Percentiles rank a stretch among this genome's conserved stretches.
Conservation (phyloP, 2,113 vertebrate genomes). For the Alexandromys fortis region DNA sequence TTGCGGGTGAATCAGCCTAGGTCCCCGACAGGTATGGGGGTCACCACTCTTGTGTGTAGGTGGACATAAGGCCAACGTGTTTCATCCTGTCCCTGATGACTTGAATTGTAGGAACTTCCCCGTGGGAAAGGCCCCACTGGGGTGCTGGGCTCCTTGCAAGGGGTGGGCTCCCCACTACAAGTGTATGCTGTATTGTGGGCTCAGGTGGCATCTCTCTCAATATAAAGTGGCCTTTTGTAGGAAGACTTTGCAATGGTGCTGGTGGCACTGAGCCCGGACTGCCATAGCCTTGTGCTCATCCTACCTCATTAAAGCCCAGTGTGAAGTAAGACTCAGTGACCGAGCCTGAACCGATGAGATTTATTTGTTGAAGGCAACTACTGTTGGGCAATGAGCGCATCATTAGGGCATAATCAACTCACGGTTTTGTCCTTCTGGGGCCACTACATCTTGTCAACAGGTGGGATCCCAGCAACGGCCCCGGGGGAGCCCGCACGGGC, state of each 20-base stretch:
- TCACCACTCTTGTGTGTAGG: not conserved
- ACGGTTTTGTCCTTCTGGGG: not conserved
- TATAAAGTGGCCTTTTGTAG: not conserved
- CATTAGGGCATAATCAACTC: constrained; percentile 24
- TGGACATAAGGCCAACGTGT: not conserved
- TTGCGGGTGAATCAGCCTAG: not conserved
- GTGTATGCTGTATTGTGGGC: not conserved
- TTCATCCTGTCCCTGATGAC: not conserved
- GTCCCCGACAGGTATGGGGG: not conserved
- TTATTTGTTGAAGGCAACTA: constrained; percentile 30
- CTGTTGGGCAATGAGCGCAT: not conserved
- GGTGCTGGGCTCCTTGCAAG: not conserved
- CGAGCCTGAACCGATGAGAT: accelerated
- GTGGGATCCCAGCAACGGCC: constrained; percentile 7
- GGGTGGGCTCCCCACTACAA: not conserved
- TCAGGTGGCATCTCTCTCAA: not conserved
- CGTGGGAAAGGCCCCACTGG: not conserved
- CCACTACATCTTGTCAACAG: constrained; percentile 73
- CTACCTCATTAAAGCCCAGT: accelerated
- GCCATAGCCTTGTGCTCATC: no score
- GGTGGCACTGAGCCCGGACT: not conserved
- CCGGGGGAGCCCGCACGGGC: accelerated
- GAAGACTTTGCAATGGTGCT: not conserved
- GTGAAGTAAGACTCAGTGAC: not conserved
- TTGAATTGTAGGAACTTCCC: not conserved